Evolutionary conservation across 2,888 invertebrate species (phyloP), one percentile per base, ranked within the genome.

Genomic region (Belgica antarctica): DNA sequence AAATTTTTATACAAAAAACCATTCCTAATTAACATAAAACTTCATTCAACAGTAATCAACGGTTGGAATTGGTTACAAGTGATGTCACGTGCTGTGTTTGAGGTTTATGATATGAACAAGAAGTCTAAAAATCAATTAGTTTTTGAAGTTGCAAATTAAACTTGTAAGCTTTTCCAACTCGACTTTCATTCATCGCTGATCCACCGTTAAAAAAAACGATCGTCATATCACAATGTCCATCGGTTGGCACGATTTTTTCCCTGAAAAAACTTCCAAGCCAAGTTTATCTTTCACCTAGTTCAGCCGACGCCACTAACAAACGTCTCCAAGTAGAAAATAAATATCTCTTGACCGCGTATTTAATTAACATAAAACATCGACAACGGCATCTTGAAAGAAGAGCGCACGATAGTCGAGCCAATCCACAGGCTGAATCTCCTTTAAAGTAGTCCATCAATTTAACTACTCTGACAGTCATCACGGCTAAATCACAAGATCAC

Each of bases 11-110:
- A 27, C 27, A 62, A 28, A 62, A 62, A 62, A 31, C 8, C 2
- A 15, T 28, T 27, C 22, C 68, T 68, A 68, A 68, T 68, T 68
- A 68, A 68, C 68, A 68, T 68, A 68, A 68, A 68, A 47, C 34
- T 68, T 52, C 68, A 68, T 68, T 68, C 68, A 68, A 47, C 68
- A 57, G 68, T 68, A 68, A 68, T 68, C 68, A 68, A 68, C 52
- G 47, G n/a, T n/a, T n/a, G n/a, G n/a, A n/a, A n/a, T n/a, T n/a
- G n/a, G n/a, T n/a, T n/a, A n/a, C n/a, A n/a, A n/a, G n/a, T n/a
- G n/a, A n/a, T n/a, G n/a, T n/a, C n/a, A n/a, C n/a, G n/a, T n/a
- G n/a, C n/a, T n/a, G n/a, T n/a, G n/a, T n/a, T n/a, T n/a, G n/a
- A n/a, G n/a, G n/a, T n/a, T n/a, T n/a, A n/a, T n/a, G n/a, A n/a